A percentile compares a stretch with the other conserved stretches of the same genome.
phyloP scores from a whole-genome alignment of 2,797 vertebrate species.

The Melanotaenia parkinsoni region DNA sequence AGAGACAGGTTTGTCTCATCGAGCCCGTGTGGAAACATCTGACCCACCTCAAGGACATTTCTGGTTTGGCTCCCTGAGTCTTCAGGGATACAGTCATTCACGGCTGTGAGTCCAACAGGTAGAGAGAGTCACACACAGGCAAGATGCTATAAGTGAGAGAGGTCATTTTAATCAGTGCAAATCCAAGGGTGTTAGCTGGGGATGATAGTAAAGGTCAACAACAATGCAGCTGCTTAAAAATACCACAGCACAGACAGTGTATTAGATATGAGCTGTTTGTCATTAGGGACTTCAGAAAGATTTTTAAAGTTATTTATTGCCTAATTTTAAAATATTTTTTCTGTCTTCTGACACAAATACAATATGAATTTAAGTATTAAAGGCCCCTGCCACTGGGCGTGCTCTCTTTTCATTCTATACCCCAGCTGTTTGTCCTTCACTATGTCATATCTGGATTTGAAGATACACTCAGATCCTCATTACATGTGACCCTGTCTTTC shows the following conservation, averaged over 20 bases:
- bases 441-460: constrained; percentile 65
- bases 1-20: constrained; percentile 46
- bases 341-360: neutral
- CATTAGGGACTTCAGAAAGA: neutral
- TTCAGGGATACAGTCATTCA: constrained; percentile 23
- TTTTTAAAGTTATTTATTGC: neutral
- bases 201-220: constrained; percentile 60
- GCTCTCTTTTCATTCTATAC: neutral
- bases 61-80: constrained; percentile 28
- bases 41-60: constrained; percentile 58
- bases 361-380: neutral
- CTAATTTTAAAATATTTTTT: neutral
- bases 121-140: constrained; percentile 20
- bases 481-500: constrained; percentile 76
- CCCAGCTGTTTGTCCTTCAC: constrained; percentile 67
- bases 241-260: constrained; percentile 24
- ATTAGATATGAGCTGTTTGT: constrained; percentile 4
- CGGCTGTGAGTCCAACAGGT: constrained; percentile 39
- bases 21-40: constrained; percentile 62
- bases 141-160: constrained; percentile 36
- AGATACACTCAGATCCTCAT: constrained; percentile 57
- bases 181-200: constrained; percentile 56
- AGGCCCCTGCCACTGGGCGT: neutral
- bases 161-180: constrained; percentile 46
- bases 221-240: constrained; percentile 66